phyloP scores from a whole-genome alignment of 2,888 invertebrate species.

The Ectemnius cavifrons region DNA sequence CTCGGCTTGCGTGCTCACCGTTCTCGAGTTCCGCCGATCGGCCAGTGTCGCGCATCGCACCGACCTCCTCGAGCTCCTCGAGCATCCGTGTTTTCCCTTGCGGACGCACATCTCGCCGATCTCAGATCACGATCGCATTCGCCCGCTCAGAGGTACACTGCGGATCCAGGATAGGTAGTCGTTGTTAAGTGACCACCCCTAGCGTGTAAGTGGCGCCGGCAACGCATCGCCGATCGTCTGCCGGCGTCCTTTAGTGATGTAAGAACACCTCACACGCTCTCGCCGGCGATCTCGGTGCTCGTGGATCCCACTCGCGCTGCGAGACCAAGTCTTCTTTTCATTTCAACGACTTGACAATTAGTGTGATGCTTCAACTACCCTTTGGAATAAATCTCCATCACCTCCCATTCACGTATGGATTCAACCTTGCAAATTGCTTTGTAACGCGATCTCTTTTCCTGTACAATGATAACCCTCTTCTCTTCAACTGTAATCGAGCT shows the following conservation, averaged over 20 bases:
- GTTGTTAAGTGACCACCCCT: conserved; percentile 41
- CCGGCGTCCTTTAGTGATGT: conserved; percentile 44
- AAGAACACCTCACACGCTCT: conserved; percentile 32
- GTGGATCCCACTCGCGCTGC: no score
- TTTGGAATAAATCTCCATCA: no score
- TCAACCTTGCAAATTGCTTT: no score
- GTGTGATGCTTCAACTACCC: no score
- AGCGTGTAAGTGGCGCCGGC: conserved; percentile 34
- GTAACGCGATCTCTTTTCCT: no score
- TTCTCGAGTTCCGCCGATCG: conserved; percentile 60
- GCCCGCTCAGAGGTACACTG: conserved; percentile 46
- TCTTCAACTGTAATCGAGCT: no score
- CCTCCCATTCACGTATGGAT: no score
- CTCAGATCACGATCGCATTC: conserved; percentile 14
- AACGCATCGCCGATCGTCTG: conserved; percentile 30
- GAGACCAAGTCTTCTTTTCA: no score
- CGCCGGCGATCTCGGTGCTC: conserved; percentile 48
- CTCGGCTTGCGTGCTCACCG: conserved; percentile 53
- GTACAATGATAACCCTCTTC: no score
- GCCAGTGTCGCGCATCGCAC: conserved; percentile 47
- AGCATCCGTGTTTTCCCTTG: conserved; percentile 40
- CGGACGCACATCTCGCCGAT: no score
- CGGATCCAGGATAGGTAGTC: conserved; percentile 42
- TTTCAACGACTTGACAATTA: no score
- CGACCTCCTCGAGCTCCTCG: conserved; percentile 18